phyloP scores from a whole-genome alignment of 2,888 invertebrate genomes.

The Thymelicus sylvestris region DNA sequence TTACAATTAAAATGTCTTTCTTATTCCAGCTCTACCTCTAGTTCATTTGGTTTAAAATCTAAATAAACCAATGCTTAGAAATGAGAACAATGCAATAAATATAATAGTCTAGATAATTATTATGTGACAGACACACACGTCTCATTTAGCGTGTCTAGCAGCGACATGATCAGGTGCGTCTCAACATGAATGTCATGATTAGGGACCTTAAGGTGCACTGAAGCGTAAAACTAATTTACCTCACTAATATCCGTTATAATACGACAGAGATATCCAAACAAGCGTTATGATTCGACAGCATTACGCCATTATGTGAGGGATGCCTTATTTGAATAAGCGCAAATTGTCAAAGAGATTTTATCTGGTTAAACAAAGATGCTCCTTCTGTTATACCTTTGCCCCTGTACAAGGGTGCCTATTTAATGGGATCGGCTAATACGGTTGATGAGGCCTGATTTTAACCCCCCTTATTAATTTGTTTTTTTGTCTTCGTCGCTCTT shows the following conservation, averaged over 20 bases:
- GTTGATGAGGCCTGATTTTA: slow-evolving; percentile 77
- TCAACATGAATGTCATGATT: background rate
- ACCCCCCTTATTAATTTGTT: slow-evolving; percentile 76
- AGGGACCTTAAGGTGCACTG: slow-evolving; percentile 37
- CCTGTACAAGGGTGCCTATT: slow-evolving; percentile 68
- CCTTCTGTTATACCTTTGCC: slow-evolving; percentile 78
- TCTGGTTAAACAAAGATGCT: slow-evolving; percentile 81
- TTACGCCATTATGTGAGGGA: slow-evolving; percentile 78
- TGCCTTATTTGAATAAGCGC: slow-evolving; percentile 82
- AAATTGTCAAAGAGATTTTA: slow-evolving; percentile 85
- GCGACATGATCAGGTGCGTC: background rate
- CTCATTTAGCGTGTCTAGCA: no score
- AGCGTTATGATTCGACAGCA: slow-evolving; percentile 61
- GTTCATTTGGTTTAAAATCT: no score
- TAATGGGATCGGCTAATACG: slow-evolving; percentile 82
- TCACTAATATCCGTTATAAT: slow-evolving; percentile 32
- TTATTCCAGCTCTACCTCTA: no score
- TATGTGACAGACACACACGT: no score
- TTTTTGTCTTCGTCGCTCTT: slow-evolving; percentile 55
- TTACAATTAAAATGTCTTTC: no score
- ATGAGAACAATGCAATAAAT: no score
- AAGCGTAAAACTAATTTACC: slow-evolving; percentile 47
- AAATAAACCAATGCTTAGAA: no score
- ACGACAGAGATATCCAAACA: slow-evolving; percentile 37
- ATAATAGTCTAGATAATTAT: no score